These are phyloP conservation scores for Lucinisca nassula DNA, from an alignment of 2,888 invertebrate genomes.

Conservation along the genomic window DNA sequence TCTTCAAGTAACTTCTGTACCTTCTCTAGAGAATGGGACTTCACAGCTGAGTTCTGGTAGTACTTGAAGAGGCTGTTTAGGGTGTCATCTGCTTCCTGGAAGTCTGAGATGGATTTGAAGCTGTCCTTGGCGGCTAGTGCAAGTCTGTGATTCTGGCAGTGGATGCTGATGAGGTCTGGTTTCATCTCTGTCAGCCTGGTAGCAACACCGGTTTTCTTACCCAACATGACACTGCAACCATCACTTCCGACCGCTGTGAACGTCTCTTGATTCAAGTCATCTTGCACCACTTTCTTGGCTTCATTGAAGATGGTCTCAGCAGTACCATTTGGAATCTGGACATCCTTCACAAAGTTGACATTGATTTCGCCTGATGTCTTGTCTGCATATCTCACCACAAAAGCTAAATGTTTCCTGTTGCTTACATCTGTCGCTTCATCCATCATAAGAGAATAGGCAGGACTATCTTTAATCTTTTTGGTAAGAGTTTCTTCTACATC, in stretches of 20 bases:
- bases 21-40: conserved; percentile 17
- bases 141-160: conserved; percentile 48
- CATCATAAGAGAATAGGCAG: not conserved
- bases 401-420: conserved; percentile 43
- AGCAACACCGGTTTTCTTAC: conserved; percentile 26
- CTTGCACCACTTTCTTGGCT: conserved; percentile 15
- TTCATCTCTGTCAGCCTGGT: conserved; percentile 41
- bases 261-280: conserved; percentile 1
- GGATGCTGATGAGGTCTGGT: conserved; percentile 27
- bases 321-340: conserved; percentile 28
- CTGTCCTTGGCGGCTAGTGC: conserved; percentile 56
- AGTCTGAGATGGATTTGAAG: conserved; percentile 36
- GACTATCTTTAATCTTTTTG: not conserved
- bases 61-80: conserved; percentile 39
- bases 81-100: conserved; percentile 40
- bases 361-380: conserved; percentile 6
- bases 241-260: conserved; percentile 35
- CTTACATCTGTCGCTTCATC: not conserved
- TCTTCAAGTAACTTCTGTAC: conserved; percentile 41
- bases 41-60: conserved; percentile 35
- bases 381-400: conserved; percentile 36
- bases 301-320: conserved; percentile 55
- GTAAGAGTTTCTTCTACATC: not conserved
- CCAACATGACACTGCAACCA: conserved; percentile 35
- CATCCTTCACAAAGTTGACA: conserved; percentile 34